Evolutionary conservation across 2,797 vertebrate species (phyloP).

Genomic region (Clarias platycephalus): DNA sequence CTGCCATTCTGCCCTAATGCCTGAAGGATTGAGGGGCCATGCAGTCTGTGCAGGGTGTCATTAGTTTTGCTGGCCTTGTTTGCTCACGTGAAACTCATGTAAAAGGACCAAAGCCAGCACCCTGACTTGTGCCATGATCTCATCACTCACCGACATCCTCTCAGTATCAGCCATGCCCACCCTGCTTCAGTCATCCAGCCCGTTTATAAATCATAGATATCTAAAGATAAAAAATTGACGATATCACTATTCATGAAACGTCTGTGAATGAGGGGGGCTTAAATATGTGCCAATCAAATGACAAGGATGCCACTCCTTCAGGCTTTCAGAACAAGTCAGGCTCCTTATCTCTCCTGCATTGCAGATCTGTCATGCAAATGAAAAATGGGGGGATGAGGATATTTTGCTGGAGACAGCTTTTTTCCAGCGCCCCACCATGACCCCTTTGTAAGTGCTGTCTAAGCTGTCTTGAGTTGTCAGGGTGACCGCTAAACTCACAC

Average conservation of each 20-base stretch:
- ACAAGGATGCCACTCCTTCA: constrained; percentile 26
- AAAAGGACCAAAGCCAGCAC: constrained; percentile 42
- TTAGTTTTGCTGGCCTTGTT: constrained; percentile 46
- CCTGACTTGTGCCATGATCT: constrained; percentile 38
- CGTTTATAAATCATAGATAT: neutral
- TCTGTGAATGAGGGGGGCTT: neutral
- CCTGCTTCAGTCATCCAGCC: constrained; percentile 8
- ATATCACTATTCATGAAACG: constrained; percentile 18
- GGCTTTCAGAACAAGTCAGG: constrained; percentile 32
- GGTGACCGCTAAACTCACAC: constrained; percentile 40
- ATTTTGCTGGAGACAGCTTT: constrained; percentile 58
- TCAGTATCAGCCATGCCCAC: constrained; percentile 22
- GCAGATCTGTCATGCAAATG: constrained; percentile 56
- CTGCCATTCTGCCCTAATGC: constrained; percentile 52
- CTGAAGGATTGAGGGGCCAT: constrained; percentile 52
- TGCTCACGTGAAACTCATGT: constrained; percentile 31
- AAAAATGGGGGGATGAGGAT: constrained; percentile 39
- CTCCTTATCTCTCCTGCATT: constrained; percentile 49
- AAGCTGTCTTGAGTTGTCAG: constrained; percentile 43
- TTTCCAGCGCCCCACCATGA: constrained; percentile 39
- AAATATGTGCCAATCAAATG: constrained; percentile 25
- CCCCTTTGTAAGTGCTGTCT: constrained; percentile 45
- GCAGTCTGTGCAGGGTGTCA: constrained; percentile 24
- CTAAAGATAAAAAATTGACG: constrained; percentile 1
- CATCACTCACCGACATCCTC: constrained; percentile 33